Conservation (phyloP, 2,113 vertebrate genomes). For the Tringa solitaria region DNA sequence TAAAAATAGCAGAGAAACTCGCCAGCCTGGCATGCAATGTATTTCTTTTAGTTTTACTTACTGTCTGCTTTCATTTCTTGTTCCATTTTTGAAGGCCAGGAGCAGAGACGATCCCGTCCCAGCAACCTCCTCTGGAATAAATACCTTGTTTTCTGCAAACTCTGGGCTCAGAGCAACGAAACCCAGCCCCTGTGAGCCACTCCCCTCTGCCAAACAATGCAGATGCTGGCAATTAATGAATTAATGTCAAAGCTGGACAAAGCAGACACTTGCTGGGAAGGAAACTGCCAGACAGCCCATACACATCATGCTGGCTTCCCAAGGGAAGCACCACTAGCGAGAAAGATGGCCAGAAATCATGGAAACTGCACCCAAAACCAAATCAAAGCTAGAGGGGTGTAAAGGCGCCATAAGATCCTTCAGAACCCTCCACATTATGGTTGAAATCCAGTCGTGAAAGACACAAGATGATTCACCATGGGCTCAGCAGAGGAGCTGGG, state of each 20-base stretch:
- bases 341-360: background rate
- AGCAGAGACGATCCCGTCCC: background rate
- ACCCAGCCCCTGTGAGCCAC: background rate
- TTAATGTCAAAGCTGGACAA: background rate
- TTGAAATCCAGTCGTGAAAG: background rate
- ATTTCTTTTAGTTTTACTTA: slow-evolving; percentile 9
- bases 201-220: background rate
- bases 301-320: background rate
- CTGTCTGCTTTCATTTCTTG: background rate
- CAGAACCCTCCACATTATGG: background rate
- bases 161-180: background rate
- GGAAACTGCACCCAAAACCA: background rate
- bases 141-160: background rate
- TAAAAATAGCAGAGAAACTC: background rate
- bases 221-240: background rate
- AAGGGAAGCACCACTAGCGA: no score
- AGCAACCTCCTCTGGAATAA: background rate
- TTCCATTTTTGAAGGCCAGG: slow-evolving; percentile 21
- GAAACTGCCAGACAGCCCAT: background rate
- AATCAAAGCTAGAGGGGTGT: background rate
- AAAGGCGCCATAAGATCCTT: background rate
- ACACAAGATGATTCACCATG: background rate
- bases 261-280: background rate
- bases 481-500: no score
- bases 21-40: background rate